These are phyloP conservation scores for Lithophane ornitopus DNA, from an alignment of 2,888 invertebrate species.

Conservation along the genomic window DNA sequence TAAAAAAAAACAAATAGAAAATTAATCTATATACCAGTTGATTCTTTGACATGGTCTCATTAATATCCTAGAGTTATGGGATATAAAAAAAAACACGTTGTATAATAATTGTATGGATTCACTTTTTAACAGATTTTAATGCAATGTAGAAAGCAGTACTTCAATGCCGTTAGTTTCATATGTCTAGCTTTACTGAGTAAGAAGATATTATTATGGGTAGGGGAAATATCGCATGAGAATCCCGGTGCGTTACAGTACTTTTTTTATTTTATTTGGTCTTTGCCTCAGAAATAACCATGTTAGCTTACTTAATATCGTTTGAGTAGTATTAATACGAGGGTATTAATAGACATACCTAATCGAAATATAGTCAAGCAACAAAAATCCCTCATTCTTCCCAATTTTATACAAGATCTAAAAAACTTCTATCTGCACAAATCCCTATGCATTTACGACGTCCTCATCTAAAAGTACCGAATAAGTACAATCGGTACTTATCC, in stretches of 20 bases:
- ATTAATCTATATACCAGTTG: too few species aligned
- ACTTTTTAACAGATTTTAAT: neutral
- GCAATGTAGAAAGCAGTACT: neutral
- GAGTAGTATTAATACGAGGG: neutral
- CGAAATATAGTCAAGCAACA: neutral
- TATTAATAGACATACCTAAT: neutral
- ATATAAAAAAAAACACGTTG: too few species aligned
- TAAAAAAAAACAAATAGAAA: too few species aligned
- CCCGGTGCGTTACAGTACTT: neutral
- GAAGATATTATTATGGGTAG: too few species aligned
- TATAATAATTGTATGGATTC: neutral
- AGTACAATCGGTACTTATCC: conserved; percentile 45
- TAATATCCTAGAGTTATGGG: too few species aligned
- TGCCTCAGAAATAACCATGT: too few species aligned
- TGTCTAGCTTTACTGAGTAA: neutral
- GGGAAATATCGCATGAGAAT: neutral
- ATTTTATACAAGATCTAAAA: neutral
- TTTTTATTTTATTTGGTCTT: neutral
- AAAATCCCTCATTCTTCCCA: neutral
- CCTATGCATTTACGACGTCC: conserved; percentile 2
- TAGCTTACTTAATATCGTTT: neutral
- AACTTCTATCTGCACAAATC: neutral
- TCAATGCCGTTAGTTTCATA: neutral
- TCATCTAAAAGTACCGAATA: conserved; percentile 7
- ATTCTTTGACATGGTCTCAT: too few species aligned